Evolutionary conservation across 2,113 vertebrate genomes (phyloP).

Genomic region (Mystacornis crossleyi): DNA sequence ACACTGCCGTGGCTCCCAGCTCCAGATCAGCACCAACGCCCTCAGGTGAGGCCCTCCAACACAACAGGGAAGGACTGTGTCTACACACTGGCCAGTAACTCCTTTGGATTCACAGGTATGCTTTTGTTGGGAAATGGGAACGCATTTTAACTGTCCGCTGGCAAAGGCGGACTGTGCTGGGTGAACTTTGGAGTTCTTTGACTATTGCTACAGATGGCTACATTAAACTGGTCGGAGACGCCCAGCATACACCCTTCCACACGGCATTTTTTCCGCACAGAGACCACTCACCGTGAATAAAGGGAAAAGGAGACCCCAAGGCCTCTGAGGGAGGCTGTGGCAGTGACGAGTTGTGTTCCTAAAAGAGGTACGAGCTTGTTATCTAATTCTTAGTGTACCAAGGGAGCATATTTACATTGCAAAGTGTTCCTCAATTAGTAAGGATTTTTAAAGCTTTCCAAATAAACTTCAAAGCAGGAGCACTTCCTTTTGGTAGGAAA

Average conservation of each 20-base stretch:
- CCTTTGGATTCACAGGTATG: background rate
- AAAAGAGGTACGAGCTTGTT: background rate
- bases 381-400: background rate
- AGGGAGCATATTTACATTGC: conserved; percentile 20
- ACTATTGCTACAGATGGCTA: background rate
- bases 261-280: fast-evolving
- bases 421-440: background rate
- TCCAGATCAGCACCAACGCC: background rate
- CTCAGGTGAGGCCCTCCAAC: background rate
- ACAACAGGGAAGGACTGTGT: fast-evolving
- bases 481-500: background rate
- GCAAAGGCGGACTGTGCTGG: background rate
- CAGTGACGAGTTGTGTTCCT: background rate
- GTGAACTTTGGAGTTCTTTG: background rate
- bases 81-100: background rate
- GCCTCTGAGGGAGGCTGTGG: background rate
- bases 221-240: background rate
- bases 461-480: conserved; percentile 6
- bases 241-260: background rate
- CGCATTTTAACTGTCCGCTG: background rate
- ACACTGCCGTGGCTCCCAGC: background rate
- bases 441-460: conserved; percentile 24
- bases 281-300: background rate
- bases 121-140: background rate
- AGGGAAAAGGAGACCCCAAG: background rate